Conservation (phyloP, 35 echinoderm and acorn worm species). For the Apostichopus californicus region DNA sequence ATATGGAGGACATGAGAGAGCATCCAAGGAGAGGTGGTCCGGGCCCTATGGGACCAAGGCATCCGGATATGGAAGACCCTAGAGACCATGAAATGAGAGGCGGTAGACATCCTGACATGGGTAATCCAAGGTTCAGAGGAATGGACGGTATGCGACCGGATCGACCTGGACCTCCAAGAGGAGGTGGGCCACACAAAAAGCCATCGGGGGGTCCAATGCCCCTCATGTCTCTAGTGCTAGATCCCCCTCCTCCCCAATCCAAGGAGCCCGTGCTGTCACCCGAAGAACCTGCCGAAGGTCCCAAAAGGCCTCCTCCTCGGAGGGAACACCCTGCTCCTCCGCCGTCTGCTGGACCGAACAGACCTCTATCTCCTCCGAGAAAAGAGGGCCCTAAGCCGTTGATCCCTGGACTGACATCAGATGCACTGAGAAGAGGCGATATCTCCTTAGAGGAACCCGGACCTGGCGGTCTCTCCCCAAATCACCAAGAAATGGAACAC, state of each 20-base stretch:
- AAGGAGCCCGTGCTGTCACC: not conserved
- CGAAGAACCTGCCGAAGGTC: not conserved
- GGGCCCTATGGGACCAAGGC: not conserved
- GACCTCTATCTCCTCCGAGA: not conserved
- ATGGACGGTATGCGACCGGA: not conserved
- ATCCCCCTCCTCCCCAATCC: not conserved
- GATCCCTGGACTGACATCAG: constrained; percentile 28
- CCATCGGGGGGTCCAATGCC: constrained; percentile 20
- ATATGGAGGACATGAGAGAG: not conserved
- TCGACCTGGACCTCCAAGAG: not conserved
- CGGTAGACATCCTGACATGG: not conserved
- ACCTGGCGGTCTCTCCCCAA: not conserved
- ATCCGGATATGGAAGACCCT: not conserved
- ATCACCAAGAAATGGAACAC: not conserved
- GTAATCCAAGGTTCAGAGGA: constrained; percentile 22
- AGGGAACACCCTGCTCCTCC: not conserved
- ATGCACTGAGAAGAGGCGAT: constrained; percentile 24
- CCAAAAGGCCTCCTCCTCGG: not conserved
- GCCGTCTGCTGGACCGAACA: not conserved
- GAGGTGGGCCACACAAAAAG: not conserved
- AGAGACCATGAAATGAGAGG: constrained; percentile 19
- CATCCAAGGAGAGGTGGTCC: not conserved
- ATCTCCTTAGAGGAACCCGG: not conserved
- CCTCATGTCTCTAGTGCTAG: constrained; percentile 39
- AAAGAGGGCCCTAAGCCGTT: constrained; percentile 52